phyloP scores from a whole-genome alignment of 2,797 vertebrate genomes.

The Molothrus aeneus region DNA sequence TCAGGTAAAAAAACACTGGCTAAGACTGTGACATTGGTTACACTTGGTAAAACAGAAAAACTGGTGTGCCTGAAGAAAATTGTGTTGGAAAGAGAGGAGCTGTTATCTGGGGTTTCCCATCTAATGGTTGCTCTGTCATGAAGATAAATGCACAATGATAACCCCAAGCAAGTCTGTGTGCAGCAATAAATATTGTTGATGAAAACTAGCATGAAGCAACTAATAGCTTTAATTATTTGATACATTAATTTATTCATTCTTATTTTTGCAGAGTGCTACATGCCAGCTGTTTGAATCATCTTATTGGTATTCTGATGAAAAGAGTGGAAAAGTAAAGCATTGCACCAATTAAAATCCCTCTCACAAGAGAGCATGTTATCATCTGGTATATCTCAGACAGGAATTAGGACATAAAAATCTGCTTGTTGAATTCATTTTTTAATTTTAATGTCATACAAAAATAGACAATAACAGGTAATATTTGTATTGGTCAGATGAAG shows the following conservation, averaged over 20 bases:
- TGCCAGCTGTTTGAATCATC: background rate
- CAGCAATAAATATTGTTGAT: background rate
- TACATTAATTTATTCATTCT: slow-evolving; percentile 24
- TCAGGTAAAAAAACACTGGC: slow-evolving; percentile 2
- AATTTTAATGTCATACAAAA: background rate
- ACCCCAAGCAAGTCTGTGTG: background rate
- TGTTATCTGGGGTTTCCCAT: background rate
- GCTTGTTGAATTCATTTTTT: background rate
- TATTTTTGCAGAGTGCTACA: slow-evolving; percentile 3
- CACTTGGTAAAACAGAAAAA: slow-evolving; percentile 1
- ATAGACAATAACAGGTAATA: background rate
- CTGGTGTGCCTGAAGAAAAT: background rate
- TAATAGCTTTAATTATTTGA: slow-evolving; percentile 44
- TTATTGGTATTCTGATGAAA: background rate
- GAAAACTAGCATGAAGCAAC: background rate
- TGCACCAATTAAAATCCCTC: background rate
- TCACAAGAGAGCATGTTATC: background rate
- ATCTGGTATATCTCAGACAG: background rate
- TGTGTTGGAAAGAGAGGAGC: background rate
- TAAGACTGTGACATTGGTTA: background rate
- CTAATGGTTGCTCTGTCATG: background rate
- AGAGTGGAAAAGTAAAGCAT: background rate
- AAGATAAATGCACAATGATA: slow-evolving; percentile 45
- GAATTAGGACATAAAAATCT: background rate
- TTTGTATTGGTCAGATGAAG: background rate